Evolutionary conservation across 2,113 vertebrate species (phyloP), one percentile per base, ranked within the genome.

Genomic region (Prionailurus bengalensis): DNA sequence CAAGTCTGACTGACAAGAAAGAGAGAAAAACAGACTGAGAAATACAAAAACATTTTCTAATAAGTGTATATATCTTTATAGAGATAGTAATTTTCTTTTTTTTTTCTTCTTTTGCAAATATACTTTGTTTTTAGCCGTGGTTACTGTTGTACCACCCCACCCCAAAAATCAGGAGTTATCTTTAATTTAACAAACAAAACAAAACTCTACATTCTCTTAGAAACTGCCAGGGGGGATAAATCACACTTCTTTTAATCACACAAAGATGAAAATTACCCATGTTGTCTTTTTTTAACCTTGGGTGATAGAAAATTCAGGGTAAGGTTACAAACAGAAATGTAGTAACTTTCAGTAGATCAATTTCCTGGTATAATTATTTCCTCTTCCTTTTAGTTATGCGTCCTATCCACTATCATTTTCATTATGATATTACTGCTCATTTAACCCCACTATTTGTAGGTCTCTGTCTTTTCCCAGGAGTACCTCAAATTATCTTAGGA

Each of bases 401-500:
- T 86, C 15, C 17, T 61, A 68, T 10, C 29, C 48, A 63, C 55
- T 45, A 90, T 4, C 42, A 87, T 58, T 95, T 92, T 84, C 53
- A 88, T 91, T 68, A 68, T 6, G 25, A 29, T 65, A 80, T 73
- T 58, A 76, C 58, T 58, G 10, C 89, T 95, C 78, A 63, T 79
- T 87, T 97, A 89, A 74, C 14, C 12, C 70, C 15, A 95, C 45
- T 61, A 73, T 93, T 83, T 80, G 8, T 76, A 94, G 27, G 23
- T 78, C 48, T 89, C 71, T 27, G 1, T 88, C 82, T 97, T 88
- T 93, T 94, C 51, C 53, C n/a, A 96, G 25, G 78, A 42, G 8
- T 66, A 89, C 1, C 21, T 87, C 80, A 83, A 92, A 73, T 91
- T 95, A 79, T 87, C 73, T 91, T 87, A 48, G 21, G 45, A 95